A percentile compares a stretch with the other conserved stretches of the same genome.
Conservation (phyloP, 2,797 vertebrate species). For the Melanotaenia boesemani region DNA sequence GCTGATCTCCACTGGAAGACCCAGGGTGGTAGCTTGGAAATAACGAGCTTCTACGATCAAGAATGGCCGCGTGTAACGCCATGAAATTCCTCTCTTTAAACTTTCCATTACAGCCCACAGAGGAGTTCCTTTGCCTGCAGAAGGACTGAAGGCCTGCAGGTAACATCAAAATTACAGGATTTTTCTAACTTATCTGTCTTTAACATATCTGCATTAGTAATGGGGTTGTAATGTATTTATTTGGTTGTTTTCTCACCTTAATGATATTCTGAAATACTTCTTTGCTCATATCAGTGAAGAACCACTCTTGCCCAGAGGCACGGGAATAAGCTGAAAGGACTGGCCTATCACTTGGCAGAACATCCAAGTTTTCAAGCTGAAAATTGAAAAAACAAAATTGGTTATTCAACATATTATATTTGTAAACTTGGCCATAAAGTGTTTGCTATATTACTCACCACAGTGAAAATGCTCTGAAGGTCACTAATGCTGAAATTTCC, state of each 20-base stretch:
- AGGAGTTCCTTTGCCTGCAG: constrained; percentile 68
- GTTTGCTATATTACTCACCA: constrained; percentile 75
- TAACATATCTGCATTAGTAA: not conserved
- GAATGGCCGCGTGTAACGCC: constrained; percentile 75
- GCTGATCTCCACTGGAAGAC: constrained; percentile 85
- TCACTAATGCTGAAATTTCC: constrained; percentile 76
- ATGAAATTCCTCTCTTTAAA: constrained; percentile 74
- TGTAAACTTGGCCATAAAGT: not conserved
- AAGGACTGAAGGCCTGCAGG: constrained; percentile 70
- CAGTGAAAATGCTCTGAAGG: constrained; percentile 79
- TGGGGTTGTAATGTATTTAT: not conserved
- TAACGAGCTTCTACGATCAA: constrained; percentile 80
- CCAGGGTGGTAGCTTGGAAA: constrained; percentile 81
- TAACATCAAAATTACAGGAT: constrained; percentile 13
- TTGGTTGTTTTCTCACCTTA: constrained; percentile 76
- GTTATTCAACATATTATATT: not conserved
- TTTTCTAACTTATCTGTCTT: not conserved
- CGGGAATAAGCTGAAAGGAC: constrained; percentile 81
- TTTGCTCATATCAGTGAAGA: constrained; percentile 80
- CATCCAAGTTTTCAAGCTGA: constrained; percentile 86
- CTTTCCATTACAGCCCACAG: constrained; percentile 70
- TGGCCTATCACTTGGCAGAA: constrained; percentile 76
- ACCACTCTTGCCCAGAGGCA: constrained; percentile 85
- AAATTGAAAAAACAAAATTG: constrained; percentile 31
- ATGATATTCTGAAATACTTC: constrained; percentile 73